Evolutionary conservation across 2,113 vertebrate genomes (phyloP).

Genomic region (Symphodus melops): DNA sequence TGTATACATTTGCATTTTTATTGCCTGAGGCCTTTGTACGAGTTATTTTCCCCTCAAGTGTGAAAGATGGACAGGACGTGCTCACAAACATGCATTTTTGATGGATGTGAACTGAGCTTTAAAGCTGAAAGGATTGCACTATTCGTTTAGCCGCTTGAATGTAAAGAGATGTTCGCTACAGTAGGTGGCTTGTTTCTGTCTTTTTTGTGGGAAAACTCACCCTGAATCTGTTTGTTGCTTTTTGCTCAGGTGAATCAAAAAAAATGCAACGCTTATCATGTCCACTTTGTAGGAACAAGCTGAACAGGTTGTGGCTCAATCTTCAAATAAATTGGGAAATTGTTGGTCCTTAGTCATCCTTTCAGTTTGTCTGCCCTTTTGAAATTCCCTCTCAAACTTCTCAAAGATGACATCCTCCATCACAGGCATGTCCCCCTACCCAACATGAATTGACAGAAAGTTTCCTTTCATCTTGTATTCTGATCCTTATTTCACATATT

Average conservation of each 20-base stretch:
- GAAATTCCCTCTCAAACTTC: slow-evolving; percentile 14
- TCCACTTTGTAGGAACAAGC: slow-evolving; percentile 29
- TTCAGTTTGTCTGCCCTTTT: slow-evolving; percentile 30
- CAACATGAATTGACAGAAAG: slow-evolving; percentile 27
- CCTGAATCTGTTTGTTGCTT: slow-evolving; percentile 15
- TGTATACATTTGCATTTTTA: slow-evolving; percentile 66
- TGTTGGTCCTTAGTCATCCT: slow-evolving; percentile 28
- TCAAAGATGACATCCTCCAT: slow-evolving; percentile 34
- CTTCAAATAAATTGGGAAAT: slow-evolving; percentile 54
- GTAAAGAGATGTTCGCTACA: slow-evolving; percentile 4
- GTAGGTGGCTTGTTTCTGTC: not conserved
- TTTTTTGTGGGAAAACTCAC: slow-evolving; percentile 9
- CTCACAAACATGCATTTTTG: not conserved
- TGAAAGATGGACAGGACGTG: slow-evolving; percentile 32
- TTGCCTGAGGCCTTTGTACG: slow-evolving; percentile 45
- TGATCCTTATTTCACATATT: slow-evolving; percentile 64
- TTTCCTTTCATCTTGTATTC: slow-evolving; percentile 43
- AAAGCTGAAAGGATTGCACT: not conserved
- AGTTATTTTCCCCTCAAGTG: slow-evolving; percentile 51
- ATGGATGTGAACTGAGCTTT: slow-evolving; percentile 6
- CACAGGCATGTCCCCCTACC: slow-evolving; percentile 28
- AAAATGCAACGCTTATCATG: slow-evolving; percentile 18
- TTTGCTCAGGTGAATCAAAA: slow-evolving; percentile 10
- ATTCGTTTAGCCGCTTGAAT: slow-evolving; percentile 24
- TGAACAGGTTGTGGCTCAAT: slow-evolving; percentile 16